These are phyloP conservation scores for Hemistola chrysoprasaria DNA, from an alignment of 2,888 invertebrate species.

Conservation along the genomic window DNA sequence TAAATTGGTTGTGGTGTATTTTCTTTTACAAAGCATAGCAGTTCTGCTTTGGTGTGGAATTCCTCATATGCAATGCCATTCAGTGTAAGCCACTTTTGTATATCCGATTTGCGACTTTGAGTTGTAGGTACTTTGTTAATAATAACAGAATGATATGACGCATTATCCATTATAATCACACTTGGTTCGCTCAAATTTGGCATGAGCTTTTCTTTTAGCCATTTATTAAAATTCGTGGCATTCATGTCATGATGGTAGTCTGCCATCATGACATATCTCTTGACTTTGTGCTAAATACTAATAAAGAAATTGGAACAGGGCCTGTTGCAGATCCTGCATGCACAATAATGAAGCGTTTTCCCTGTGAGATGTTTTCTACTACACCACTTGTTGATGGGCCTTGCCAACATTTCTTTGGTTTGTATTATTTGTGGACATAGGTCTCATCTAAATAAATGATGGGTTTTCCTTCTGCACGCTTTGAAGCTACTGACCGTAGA, in stretches of 20 bases:
- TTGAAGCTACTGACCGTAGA: no score
- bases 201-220: constrained; percentile 17
- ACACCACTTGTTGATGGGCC: constrained; percentile 21
- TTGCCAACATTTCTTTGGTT: constrained; percentile 25
- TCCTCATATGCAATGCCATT: constrained; percentile 27
- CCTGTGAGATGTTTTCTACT: constrained; percentile 15
- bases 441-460: constrained; percentile 20
- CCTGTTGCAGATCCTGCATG: constrained; percentile 26
- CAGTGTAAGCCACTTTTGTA: constrained; percentile 20
- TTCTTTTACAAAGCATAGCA: constrained; percentile 24
- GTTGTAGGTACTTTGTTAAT: constrained; percentile 21
- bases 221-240: constrained; percentile 22
- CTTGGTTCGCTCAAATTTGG: no score
- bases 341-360: constrained; percentile 25
- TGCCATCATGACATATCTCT: no score
- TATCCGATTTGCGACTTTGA: constrained; percentile 12
- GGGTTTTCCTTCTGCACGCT: no score
- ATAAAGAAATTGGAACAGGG: constrained; percentile 21
- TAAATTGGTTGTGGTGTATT: constrained; percentile 16
- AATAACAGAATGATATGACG: constrained; percentile 17
- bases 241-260: constrained; percentile 29
- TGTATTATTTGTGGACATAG: constrained; percentile 15
- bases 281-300: constrained; percentile 27
- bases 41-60: constrained; percentile 23
- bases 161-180: constrained; percentile 24